phyloP scores from a whole-genome alignment of 2,888 invertebrate genomes.

The Matsumyia berberina region DNA sequence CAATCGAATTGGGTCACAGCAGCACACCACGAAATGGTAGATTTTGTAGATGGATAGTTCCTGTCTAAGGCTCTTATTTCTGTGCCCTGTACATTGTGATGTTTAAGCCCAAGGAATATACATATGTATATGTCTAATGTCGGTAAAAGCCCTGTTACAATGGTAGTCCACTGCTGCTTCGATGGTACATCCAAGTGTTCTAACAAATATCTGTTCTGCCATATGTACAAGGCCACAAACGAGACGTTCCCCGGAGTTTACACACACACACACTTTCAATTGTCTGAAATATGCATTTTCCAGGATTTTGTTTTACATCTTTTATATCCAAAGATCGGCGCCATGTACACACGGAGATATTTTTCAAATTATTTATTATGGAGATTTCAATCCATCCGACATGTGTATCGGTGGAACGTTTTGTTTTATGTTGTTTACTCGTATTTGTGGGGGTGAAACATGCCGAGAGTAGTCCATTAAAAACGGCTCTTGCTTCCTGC shows the following conservation, averaged over 20 bases:
- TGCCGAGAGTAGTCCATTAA: slow-evolving; percentile 57
- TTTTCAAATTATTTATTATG: slow-evolving; percentile 35
- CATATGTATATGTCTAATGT: not conserved
- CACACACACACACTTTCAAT: not conserved
- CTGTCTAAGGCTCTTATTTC: slow-evolving; percentile 28
- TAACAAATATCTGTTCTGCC: not conserved
- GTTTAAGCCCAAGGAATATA: not conserved
- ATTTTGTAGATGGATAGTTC: slow-evolving; percentile 49
- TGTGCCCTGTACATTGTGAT: slow-evolving; percentile 5
- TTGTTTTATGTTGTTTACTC: slow-evolving; percentile 11
- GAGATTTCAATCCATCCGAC: slow-evolving; percentile 33
- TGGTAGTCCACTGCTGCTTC: not conserved
- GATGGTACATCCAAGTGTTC: slow-evolving; percentile 1
- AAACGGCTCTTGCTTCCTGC: slow-evolving; percentile 11
- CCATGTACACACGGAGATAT: slow-evolving; percentile 13
- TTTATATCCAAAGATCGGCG: slow-evolving; percentile 6
- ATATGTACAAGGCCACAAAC: slow-evolving; percentile 3
- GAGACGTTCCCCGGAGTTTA: not conserved
- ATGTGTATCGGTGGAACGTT: not conserved
- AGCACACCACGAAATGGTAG: slow-evolving; percentile 35
- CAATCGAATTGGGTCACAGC: slow-evolving; percentile 62
- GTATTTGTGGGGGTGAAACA: slow-evolving; percentile 1
- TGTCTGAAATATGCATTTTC: slow-evolving; percentile 12
- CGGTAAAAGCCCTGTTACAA: not conserved
- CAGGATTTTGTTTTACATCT: not conserved